Evolutionary conservation across 2,888 invertebrate species (phyloP), one percentile per base, ranked within the genome.

Genomic region (Rhamnusium bicolor): DNA sequence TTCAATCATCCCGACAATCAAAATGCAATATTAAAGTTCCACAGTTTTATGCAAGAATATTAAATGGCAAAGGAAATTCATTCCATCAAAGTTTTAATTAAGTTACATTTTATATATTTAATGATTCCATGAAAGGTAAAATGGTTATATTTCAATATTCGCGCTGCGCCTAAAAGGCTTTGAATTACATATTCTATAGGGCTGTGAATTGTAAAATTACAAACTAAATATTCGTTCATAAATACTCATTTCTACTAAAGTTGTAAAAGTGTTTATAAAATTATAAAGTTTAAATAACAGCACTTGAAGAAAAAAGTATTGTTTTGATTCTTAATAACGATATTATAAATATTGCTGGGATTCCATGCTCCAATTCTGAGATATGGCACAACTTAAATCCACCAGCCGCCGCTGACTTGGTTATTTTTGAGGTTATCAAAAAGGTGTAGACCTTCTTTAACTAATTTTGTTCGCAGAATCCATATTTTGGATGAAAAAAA

Each of bases 81-180:
- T 51, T 19, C 51, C 16, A 8, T 7, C 51, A 10, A 51, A 51
- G 51, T 51, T 51, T 51, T 51, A 51, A 51, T 51, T 51, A 51
- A 51, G 51, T 51, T 19, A 51, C 18, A 51, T 51, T 51, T 19
- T 51, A 51, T 51, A 51, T 51, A 51, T 51, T 51, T 51, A 51
- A 51, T 19, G 51, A 19, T 51, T 51, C 12, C 51, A 51, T 19
- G 51, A 51, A 51, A 51, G 51, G 51, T 51, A 51, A 51, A 51
- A 51, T 16, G 51, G 51, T 8, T 7, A 19, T 18, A 51, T 19
- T 51, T 19, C 18, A 51, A 51, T 51, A 51, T 51, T 18, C 51
- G 14, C 7, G 51, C 51, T 51, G 19, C 18, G 51, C 18, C 19
- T 16, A 10, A 19, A 51, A 19, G n/a, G 51, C 51, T 51, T 51